Base-by-base conservation (phyloP, 2,888 invertebrate genomes). In the Andrena trimmerana region DNA sequence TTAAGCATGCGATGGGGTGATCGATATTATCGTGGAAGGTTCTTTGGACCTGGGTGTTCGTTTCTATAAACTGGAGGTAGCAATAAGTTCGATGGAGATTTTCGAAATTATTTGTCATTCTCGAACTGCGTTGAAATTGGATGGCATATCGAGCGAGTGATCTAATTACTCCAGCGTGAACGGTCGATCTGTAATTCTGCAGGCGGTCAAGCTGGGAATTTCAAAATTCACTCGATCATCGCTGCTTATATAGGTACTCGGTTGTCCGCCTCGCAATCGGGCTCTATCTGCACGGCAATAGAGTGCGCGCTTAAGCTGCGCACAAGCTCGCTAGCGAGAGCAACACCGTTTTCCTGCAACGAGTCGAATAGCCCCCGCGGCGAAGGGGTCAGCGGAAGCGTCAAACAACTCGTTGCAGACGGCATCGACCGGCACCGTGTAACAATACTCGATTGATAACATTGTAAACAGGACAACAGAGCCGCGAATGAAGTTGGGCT, bases 331-430 rank as follows among this genome's bases (percentile, higher is more conserved):
- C 20, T 50, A 65, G 85, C 10, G 66, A 73, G 75, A 77, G 66
- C 63, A 83, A 83, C 88, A 67, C 57, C 80, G 75, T 86, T 86
- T 88, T 70, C 85, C 74, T 86, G 83, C 78, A 84, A 87, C 78
- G 77, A 72, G 52, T 76, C 71, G 78, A 75, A 78, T 75, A 74
- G 60, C 33, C 52, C 42, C 36, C 13, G 70, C 31, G 48, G 59
- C 2, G 78, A 79, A 81, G 62, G 79, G 85, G 84, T 86, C 85
- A 87, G 73, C 73, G 84, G 79, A 81, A 87, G 75, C 78, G 65
- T 83, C 79, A 65, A 77, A 72, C 78, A 62, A 85, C 29, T 71
- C 73, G 75, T 76, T 57, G 84, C 69, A 78, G 85, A 83, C 76
- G 72, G 48, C 69, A 50, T 31, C 67, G 68, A 60, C 48, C 52